phyloP scores from a whole-genome alignment of 92 coral and sea anemone genomes.

The Palythoa grandiflora region DNA sequence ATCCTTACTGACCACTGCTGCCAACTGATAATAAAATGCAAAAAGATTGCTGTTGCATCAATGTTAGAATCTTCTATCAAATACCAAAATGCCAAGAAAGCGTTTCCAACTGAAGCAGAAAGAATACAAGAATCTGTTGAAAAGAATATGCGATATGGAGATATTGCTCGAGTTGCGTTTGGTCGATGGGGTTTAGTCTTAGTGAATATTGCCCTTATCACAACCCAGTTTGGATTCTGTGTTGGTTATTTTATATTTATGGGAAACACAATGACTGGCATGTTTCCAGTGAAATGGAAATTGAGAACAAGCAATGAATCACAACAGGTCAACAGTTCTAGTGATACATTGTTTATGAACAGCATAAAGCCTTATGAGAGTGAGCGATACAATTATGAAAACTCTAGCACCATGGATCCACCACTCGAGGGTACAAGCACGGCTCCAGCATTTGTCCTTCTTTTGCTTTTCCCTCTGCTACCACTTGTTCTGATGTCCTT shows the following conservation, averaged over 20 bases:
- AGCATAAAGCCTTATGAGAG: background rate
- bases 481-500: constrained; percentile 85
- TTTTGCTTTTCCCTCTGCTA: constrained; percentile 74
- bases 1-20: constrained; percentile 94
- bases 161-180: constrained; percentile 85
- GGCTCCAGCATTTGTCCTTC: constrained; percentile 72
- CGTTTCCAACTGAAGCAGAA: constrained; percentile 59
- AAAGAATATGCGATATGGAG: constrained; percentile 84
- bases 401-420: constrained; percentile 21
- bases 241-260: constrained; percentile 92
- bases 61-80: constrained; percentile 68
- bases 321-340: constrained; percentile 8
- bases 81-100: constrained; percentile 45
- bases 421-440: constrained; percentile 23
- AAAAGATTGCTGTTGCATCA: constrained; percentile 83
- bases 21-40: constrained; percentile 92
- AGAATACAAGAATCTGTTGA: constrained; percentile 64
- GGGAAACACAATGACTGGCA: constrained; percentile 83
- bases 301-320: background rate
- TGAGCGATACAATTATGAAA: background rate
- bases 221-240: constrained; percentile 91
- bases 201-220: constrained; percentile 85
- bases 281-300: constrained; percentile 68
- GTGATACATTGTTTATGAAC: background rate
- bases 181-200: constrained; percentile 82